Base-by-base conservation (phyloP, 2,888 invertebrate genomes). In the Rotaria macrura region DNA sequence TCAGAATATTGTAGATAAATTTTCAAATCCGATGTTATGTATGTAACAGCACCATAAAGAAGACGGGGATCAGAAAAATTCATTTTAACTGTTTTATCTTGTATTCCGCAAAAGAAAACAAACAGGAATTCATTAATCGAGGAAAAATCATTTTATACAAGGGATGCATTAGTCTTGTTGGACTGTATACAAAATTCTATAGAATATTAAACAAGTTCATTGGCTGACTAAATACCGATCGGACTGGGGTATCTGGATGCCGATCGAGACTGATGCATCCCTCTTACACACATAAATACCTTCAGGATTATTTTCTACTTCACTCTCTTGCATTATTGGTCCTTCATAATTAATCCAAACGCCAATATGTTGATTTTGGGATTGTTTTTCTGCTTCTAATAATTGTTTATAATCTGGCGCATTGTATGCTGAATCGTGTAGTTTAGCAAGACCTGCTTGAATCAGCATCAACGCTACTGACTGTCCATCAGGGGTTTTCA, bases 391-490 rank as follows among this genome's bases (percentile, higher is more conserved):
- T 0, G 97, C 97, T 17, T 93, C 93, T 89, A 94, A 94, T 86
- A 99, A 93, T 17, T 93, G 92, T 87, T 94, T 93, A 88, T 93
- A 95, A 90, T 94, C 94, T 52, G 89, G 95, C 93, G 0, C 87
- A 85, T 95, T 95, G 89, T 97, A 97, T 23, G 97, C 97, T 49
- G 96, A 95, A 89, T 95, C 95, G 90, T 97, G 97, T 88, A 97
- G 94, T 38, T 94, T 93, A 1, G 97, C 96, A 20, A 96, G 93
- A 25, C 97, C 98, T 88, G 95, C 94, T 89, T 96, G 95, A 0
- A 99, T 96, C 40, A 99, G 92, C 0, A 94, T 93, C 7, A 96
- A 94, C 0, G 97, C 96, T 88, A 98, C 92, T 90, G 98, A 98
- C 83, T 94, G 93, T 87, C 94, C 94, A 85, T 91, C 91, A 25